A percentile compares a stretch with the other conserved stretches of the same genome.
phyloP scores from a whole-genome alignment of 2,797 vertebrate species.

The Pipistrellus pygmaeus region DNA sequence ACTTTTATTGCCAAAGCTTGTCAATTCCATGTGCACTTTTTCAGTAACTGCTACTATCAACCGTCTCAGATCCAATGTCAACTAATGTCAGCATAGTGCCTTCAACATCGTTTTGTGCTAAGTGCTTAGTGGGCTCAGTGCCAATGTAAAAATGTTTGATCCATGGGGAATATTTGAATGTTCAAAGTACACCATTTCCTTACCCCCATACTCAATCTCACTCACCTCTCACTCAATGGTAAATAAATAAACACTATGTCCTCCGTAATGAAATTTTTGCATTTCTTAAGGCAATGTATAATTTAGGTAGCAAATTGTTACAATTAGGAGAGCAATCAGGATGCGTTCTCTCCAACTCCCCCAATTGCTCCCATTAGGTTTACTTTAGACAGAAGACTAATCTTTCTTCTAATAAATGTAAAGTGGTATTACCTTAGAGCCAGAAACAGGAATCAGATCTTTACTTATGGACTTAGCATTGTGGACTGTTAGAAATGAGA shows the following conservation, averaged over 20 bases:
- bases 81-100: background rate
- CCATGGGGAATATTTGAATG: background rate
- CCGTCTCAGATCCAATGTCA: background rate
- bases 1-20: constrained; percentile 21
- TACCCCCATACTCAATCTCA: background rate
- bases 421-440: background rate
- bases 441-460: constrained; percentile 2
- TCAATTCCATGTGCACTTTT: background rate
- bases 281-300: constrained; percentile 22
- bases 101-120: background rate
- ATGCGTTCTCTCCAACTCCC: background rate
- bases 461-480: constrained; percentile 2
- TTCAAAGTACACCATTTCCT: background rate
- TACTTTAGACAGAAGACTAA: background rate
- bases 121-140: background rate
- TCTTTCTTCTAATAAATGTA: background rate
- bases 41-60: constrained; percentile 9
- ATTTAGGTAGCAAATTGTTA: background rate
- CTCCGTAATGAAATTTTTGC: background rate
- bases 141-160: background rate
- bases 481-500: background rate
- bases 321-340: background rate
- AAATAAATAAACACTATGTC: constrained; percentile 48
- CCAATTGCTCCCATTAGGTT: background rate
- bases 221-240: background rate